Evolutionary conservation across 2,113 vertebrate species (phyloP).

Genomic region (Zeus faber): DNA sequence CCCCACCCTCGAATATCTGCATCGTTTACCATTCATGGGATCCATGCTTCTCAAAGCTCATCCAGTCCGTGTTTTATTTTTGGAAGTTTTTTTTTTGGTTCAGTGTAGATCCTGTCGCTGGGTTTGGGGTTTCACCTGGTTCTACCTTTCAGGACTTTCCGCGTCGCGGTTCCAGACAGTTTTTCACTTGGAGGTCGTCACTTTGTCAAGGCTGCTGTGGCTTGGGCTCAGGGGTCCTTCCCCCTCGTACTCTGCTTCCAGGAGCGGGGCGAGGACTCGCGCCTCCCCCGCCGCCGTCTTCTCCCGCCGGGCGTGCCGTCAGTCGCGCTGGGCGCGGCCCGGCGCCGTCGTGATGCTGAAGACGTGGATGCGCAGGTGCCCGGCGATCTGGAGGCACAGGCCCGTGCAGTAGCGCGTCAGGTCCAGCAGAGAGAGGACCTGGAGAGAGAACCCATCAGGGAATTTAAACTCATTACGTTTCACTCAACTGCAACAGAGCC

Average conservation of each 20-base stretch:
- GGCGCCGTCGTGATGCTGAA: slow-evolving; percentile 88
- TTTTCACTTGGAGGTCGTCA: slow-evolving; percentile 58
- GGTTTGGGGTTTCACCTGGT: too few species aligned
- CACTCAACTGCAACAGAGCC: too few species aligned
- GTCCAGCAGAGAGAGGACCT: slow-evolving; percentile 90
- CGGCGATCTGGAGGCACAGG: slow-evolving; percentile 91
- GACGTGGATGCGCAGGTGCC: slow-evolving; percentile 89
- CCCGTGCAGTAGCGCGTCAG: slow-evolving; percentile 88
- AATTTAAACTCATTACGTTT: too few species aligned
- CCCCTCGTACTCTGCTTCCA: slow-evolving; percentile 64
- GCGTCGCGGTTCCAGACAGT: slow-evolving; percentile 6
- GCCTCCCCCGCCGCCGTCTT: slow-evolving; percentile 73
- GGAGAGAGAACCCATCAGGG: too few species aligned
- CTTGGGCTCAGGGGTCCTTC: slow-evolving; percentile 50
- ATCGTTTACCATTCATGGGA: too few species aligned
- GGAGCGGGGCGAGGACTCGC: slow-evolving; percentile 61
- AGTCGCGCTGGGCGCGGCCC: slow-evolving; percentile 82
- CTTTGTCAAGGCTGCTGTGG: slow-evolving; percentile 69
- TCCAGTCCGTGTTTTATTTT: neutral
- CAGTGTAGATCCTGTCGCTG: too few species aligned
- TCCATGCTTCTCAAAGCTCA: too few species aligned
- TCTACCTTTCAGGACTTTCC: neutral
- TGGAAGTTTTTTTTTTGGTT: too few species aligned
- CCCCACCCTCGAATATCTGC: too few species aligned
- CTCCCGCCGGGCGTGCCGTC: slow-evolving; percentile 87